A percentile compares a stretch with the other conserved stretches of the same genome.
Conservation (phyloP, 2,888 invertebrate species). For the Cephus rjabovi region DNA sequence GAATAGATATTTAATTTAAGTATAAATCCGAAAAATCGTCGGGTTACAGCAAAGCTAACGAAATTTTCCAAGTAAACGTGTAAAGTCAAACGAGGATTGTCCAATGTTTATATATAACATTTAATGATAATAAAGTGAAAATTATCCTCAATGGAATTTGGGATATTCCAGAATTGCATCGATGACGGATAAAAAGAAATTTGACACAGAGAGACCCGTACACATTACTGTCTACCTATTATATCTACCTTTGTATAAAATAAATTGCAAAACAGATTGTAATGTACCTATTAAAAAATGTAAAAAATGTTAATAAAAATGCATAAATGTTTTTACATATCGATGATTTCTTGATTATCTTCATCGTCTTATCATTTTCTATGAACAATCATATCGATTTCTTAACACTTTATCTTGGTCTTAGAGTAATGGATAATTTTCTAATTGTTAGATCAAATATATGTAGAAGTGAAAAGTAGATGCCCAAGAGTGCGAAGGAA, state of each 20-base stretch:
- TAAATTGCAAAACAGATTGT: slow-evolving; percentile 54
- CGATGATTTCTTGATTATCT: neutral
- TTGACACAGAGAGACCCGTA: slow-evolving; percentile 29
- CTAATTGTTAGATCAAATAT: neutral
- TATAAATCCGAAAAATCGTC: neutral
- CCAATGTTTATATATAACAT: slow-evolving; percentile 44
- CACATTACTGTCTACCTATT: slow-evolving; percentile 49
- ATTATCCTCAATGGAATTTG: slow-evolving; percentile 28
- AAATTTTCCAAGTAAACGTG: slow-evolving; percentile 33
- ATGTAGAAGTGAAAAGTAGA: no score
- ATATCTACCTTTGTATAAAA: slow-evolving; percentile 61
- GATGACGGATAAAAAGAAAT: neutral
- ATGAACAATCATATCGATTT: no score
- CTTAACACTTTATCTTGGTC: no score
- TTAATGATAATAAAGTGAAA: slow-evolving; percentile 30
- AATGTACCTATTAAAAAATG: slow-evolving; percentile 59
- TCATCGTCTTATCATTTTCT: neutral
- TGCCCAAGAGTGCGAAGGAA: no score
- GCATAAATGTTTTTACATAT: slow-evolving; percentile 63
- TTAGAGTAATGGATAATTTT: no score
- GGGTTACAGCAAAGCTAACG: slow-evolving; percentile 20
- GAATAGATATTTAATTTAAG: slow-evolving; percentile 1
- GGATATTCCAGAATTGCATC: slow-evolving; percentile 26
- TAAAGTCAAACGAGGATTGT: slow-evolving; percentile 41
- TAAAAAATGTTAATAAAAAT: slow-evolving; percentile 65